A percentile compares a stretch with the other conserved stretches of the same genome.
Evolutionary conservation across 1,140 invertebrate species (phyloP).

Genomic region (Drosophila punjabiensis): DNA sequence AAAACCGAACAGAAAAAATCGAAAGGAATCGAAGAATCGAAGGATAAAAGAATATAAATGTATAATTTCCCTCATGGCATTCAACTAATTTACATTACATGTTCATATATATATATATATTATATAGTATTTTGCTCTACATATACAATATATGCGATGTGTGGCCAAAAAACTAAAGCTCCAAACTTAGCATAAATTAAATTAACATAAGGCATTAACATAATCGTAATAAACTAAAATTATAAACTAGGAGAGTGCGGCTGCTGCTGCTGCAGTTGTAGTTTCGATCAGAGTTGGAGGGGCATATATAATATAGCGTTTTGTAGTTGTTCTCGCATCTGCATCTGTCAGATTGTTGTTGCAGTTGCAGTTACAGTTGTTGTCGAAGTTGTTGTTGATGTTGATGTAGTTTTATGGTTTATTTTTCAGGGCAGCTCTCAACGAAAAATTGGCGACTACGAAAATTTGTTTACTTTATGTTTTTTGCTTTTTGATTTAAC

Average conservation of each 20-base stretch:
- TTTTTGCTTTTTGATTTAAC: conserved; percentile 42
- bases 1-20: conserved; percentile 31
- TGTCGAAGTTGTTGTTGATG: conserved; percentile 36
- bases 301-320: conserved; percentile 27
- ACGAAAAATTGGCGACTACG: conserved; percentile 77
- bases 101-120: conserved; percentile 12
- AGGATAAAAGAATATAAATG: conserved; percentile 12
- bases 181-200: conserved; percentile 61
- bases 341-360: conserved; percentile 44
- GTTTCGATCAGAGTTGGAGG: conserved; percentile 53
- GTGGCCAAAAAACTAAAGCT: conserved; percentile 44
- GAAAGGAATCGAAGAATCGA: conserved; percentile 28
- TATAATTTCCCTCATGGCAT: conserved; percentile 41
- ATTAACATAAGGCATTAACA: conserved; percentile 53
- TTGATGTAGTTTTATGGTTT: conserved; percentile 50
- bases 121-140: conserved; percentile 13
- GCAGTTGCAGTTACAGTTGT: conserved; percentile 29
- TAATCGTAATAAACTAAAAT: conserved; percentile 56
- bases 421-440: conserved; percentile 70
- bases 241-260: conserved; percentile 70
- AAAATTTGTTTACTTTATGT: conserved; percentile 67
- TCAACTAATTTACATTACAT: conserved; percentile 58
- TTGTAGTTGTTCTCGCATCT: conserved; percentile 40
- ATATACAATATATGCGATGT: conserved; percentile 16
- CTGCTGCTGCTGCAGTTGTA: conserved; percentile 42